phyloP scores from a whole-genome alignment of 2,888 invertebrate genomes.

The Aricia artaxerxes region DNA sequence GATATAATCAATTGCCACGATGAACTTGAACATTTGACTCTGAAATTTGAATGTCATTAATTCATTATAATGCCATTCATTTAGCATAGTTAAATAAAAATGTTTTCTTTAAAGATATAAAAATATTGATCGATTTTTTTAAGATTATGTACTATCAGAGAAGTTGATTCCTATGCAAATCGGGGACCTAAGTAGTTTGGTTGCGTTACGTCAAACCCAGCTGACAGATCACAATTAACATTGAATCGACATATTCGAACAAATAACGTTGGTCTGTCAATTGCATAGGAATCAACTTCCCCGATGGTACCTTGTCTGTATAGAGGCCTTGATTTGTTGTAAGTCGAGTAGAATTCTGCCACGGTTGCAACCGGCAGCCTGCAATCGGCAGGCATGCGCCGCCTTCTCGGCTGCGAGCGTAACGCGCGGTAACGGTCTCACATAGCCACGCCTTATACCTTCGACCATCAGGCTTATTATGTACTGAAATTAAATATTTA shows the following conservation, averaged over 20 bases:
- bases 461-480: slow-evolving; percentile 51
- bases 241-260: too few species aligned
- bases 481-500: slow-evolving; percentile 38
- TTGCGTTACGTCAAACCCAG: too few species aligned
- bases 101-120: neutral
- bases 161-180: too few species aligned
- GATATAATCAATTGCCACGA: neutral
- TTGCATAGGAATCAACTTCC: too few species aligned
- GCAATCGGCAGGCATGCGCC: slow-evolving; percentile 53
- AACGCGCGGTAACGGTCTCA: slow-evolving; percentile 57
- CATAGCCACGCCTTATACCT: slow-evolving; percentile 56
- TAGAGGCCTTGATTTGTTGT: slow-evolving; percentile 35
- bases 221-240: too few species aligned
- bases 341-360: slow-evolving; percentile 55
- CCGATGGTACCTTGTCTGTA: slow-evolving; percentile 41
- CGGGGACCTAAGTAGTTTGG: too few species aligned
- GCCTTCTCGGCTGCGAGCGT: slow-evolving; percentile 48
- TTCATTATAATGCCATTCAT: neutral
- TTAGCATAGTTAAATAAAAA: neutral
- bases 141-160: neutral
- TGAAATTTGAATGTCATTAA: neutral
- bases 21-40: neutral
- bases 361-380: slow-evolving; percentile 53
- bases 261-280: too few species aligned
- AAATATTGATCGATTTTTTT: neutral